phyloP scores from a whole-genome alignment of 2,888 invertebrate species.

The Carabus problematicus region DNA sequence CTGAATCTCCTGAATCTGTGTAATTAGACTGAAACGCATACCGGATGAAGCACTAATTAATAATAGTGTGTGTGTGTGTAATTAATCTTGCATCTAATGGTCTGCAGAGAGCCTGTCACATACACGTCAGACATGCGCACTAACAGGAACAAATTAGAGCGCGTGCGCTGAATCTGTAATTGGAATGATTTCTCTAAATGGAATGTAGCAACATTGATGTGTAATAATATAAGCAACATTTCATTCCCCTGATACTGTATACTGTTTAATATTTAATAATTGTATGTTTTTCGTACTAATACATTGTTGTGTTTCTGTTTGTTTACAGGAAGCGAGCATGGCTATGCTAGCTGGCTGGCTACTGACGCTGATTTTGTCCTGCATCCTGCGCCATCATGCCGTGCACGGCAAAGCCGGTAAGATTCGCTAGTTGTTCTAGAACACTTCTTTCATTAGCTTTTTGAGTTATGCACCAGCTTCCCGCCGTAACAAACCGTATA shows the following conservation, averaged over 20 bases:
- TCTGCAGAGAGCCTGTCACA: slow-evolving; percentile 19
- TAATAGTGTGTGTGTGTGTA: slow-evolving; percentile 22
- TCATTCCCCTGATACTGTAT: no score
- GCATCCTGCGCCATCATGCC: slow-evolving; percentile 25
- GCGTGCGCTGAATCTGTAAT: not conserved
- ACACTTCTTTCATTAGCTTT: slow-evolving; percentile 17
- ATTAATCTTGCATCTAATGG: slow-evolving; percentile 28
- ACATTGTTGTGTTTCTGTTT: no score
- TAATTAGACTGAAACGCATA: slow-evolving; percentile 7
- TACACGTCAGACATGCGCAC: not conserved
- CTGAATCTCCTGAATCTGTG: slow-evolving; percentile 10
- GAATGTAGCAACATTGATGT: no score
- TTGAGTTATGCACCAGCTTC: slow-evolving; percentile 5
- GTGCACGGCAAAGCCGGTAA: slow-evolving; percentile 29
- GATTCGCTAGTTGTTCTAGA: not conserved
- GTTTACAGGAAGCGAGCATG: slow-evolving; percentile 26
- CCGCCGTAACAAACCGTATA: not conserved
- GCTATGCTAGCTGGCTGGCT: slow-evolving; percentile 28
- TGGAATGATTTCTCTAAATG: no score
- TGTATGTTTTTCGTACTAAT: no score
- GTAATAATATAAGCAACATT: no score
- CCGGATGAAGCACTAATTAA: slow-evolving; percentile 15
- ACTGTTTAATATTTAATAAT: no score
- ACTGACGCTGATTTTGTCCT: slow-evolving; percentile 26
- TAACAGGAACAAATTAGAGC: not conserved